Evolutionary conservation across 2,113 vertebrate species (phyloP).

Genomic region (Columbina picui): DNA sequence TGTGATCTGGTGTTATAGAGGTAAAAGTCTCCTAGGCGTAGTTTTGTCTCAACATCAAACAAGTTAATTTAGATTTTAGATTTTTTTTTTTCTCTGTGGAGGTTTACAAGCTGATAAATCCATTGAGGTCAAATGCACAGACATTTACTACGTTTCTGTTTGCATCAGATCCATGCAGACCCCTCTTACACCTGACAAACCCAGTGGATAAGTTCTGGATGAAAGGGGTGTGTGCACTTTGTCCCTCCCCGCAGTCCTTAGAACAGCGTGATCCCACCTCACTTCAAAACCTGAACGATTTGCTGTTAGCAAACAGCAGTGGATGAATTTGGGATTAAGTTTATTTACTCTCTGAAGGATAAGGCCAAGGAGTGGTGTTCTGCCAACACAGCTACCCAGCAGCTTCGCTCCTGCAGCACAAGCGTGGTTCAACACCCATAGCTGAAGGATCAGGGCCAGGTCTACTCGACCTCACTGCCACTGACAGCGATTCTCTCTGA

Average conservation of each 20-base stretch:
- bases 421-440: neutral
- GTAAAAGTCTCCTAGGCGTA: neutral
- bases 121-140: neutral
- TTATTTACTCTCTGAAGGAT: neutral
- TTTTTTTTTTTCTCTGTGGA: neutral
- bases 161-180: neutral
- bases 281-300: neutral
- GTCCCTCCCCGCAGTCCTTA: neutral
- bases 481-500: neutral
- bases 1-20: neutral
- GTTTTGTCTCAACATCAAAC: neutral
- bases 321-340: neutral
- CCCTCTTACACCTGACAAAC: neutral
- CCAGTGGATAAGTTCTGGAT: neutral
- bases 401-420: neutral
- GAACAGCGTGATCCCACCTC: neutral
- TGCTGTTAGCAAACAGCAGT: neutral
- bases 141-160: fast-evolving
- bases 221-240: neutral
- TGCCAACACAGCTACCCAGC: neutral
- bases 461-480: neutral
- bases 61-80: neutral
- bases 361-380: neutral
- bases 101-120: neutral
- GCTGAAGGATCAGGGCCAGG: neutral